Conservation (phyloP, 2,888 invertebrate species). For the Strigamia maritima region DNA sequence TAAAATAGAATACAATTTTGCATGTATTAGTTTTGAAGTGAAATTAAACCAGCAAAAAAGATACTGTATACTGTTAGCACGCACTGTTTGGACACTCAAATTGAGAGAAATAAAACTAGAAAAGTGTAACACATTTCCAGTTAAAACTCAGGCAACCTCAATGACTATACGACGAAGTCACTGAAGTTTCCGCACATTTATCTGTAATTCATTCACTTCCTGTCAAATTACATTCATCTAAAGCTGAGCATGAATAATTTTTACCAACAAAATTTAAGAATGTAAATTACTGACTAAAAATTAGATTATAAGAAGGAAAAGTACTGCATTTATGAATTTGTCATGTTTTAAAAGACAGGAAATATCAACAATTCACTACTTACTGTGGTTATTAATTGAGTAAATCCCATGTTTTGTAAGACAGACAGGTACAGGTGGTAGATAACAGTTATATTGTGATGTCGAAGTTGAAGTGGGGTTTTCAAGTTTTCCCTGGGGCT, state of each 20-base stretch:
- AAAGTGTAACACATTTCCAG: neutral
- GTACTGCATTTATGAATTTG: too few species aligned
- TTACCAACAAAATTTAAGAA: neutral
- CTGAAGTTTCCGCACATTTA: neutral
- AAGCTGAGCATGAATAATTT: conserved; percentile 6
- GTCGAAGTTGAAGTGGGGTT: neutral
- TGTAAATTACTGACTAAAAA: too few species aligned
- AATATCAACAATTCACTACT: too few species aligned
- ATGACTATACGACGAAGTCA: neutral
- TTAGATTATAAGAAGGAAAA: too few species aligned
- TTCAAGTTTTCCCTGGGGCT: neutral
- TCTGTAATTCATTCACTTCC: neutral
- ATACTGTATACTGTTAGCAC: neutral
- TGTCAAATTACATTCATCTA: neutral
- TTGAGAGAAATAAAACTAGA: neutral
- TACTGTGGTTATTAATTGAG: too few species aligned
- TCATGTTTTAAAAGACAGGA: too few species aligned
- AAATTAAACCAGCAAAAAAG: neutral
- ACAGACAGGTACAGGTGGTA: neutral
- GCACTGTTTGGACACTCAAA: neutral
- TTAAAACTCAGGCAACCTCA: neutral
- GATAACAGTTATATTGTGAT: neutral
- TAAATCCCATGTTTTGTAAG: too few species aligned
- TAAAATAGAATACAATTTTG: neutral
- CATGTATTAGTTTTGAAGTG: neutral